These are phyloP conservation scores for Cylas formicarius DNA, from an alignment of 1,140 invertebrate genomes.

Conservation along the genomic window DNA sequence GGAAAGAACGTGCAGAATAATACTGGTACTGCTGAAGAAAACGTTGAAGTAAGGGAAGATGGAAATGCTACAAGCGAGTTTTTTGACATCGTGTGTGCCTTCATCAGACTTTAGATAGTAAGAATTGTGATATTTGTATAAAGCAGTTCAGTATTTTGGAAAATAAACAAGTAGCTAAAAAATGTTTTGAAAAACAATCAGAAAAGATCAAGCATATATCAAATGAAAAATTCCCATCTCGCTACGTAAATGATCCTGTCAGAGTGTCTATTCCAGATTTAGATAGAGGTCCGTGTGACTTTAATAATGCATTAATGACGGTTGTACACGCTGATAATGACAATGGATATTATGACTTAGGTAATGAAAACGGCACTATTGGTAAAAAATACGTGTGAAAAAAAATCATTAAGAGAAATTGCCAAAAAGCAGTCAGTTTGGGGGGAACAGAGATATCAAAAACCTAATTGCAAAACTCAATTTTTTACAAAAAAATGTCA, in stretches of 20 bases:
- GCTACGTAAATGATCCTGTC: slow-evolving; percentile 13
- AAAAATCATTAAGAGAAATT: slow-evolving; percentile 14
- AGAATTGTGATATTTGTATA: slow-evolving; percentile 4
- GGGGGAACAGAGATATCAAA: slow-evolving; percentile 15
- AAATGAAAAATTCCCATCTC: slow-evolving; percentile 7
- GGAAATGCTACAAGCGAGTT: slow-evolving; percentile 3
- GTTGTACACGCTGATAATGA: slow-evolving; percentile 15
- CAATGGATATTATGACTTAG: slow-evolving; percentile 19
- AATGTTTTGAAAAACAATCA: slow-evolving; percentile 8
- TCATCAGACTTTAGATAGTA: slow-evolving; percentile 1
- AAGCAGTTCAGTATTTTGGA: neutral
- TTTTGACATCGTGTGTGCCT: no score
- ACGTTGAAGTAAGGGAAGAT: slow-evolving; percentile 2
- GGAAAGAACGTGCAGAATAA: slow-evolving; percentile 11
- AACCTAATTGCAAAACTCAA: slow-evolving; percentile 18
- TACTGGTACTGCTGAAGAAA: slow-evolving; percentile 1
- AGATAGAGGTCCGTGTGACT: slow-evolving; percentile 16
- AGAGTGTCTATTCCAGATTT: slow-evolving; percentile 21
- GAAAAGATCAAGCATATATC: slow-evolving; percentile 5
- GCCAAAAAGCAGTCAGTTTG: slow-evolving; percentile 15
- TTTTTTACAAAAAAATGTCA: slow-evolving; percentile 16
- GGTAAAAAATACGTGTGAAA: slow-evolving; percentile 19
- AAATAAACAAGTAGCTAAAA: slow-evolving; percentile 14
- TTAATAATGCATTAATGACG: slow-evolving; percentile 19
- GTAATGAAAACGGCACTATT: slow-evolving; percentile 15